Evolutionary conservation across 35 echinoderm and acorn worm genomes (phyloP).

Genomic region (Lytechinus pictus): DNA sequence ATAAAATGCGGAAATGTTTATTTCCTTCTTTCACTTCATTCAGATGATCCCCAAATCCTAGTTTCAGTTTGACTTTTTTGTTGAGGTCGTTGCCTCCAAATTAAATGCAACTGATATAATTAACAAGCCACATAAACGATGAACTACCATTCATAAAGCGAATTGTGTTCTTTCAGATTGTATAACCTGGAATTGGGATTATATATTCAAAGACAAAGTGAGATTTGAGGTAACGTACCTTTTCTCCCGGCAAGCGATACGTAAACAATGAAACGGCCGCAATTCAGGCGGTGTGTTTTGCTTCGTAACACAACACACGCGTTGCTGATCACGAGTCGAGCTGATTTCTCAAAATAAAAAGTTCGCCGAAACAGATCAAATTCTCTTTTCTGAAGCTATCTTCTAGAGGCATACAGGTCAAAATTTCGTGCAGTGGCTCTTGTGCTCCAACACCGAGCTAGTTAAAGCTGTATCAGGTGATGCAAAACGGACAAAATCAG

Average conservation of each 20-base stretch:
- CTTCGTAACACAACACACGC: slow-evolving; percentile 5
- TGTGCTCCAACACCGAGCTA: neutral
- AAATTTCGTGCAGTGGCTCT: neutral
- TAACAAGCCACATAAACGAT: no score
- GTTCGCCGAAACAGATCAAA: neutral
- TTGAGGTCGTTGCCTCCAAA: neutral
- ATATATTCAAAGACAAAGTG: neutral
- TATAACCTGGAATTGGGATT: neutral
- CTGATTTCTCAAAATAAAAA: neutral
- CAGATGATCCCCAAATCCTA: neutral
- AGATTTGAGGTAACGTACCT: slow-evolving; percentile 9
- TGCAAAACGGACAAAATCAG: neutral
- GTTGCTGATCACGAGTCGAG: neutral
- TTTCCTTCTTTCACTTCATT: slow-evolving; percentile 27
- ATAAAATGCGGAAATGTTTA: slow-evolving; percentile 28
- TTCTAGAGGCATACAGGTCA: neutral
- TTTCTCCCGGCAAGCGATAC: neutral
- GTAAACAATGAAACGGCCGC: slow-evolving; percentile 34
- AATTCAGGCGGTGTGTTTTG: neutral
- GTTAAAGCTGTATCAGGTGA: neutral
- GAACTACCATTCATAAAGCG: neutral
- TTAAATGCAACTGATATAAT: no score
- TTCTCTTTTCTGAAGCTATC: neutral
- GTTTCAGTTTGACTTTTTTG: neutral
- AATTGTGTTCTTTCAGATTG: neutral